These are phyloP conservation scores for Parauchenoglanis punctatus DNA, from an alignment of 2,797 vertebrate genomes.

Conservation along the genomic window DNA sequence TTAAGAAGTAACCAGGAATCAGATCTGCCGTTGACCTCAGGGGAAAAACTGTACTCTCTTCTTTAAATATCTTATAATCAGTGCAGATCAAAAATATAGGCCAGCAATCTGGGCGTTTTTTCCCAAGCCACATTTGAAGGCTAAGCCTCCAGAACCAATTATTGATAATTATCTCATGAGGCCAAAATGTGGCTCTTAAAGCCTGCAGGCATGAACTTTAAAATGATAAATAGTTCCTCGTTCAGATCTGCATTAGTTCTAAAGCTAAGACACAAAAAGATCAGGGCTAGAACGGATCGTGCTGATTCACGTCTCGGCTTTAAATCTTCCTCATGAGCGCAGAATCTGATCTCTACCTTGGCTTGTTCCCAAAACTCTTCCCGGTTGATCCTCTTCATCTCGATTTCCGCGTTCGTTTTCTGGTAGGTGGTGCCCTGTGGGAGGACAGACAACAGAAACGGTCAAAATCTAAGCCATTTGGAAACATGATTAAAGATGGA, in stretches of 20 bases:
- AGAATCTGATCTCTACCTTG: constrained; percentile 78
- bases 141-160: constrained; percentile 15
- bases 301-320: constrained; percentile 1
- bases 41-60: constrained; percentile 14
- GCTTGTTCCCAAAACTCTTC: constrained; percentile 98
- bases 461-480: constrained; percentile 25
- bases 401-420: constrained; percentile 94
- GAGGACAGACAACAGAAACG: background rate
- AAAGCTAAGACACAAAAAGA: constrained; percentile 13
- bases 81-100: constrained; percentile 32
- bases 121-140: background rate
- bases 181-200: background rate
- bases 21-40: background rate
- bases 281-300: background rate
- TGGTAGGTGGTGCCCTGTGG: constrained; percentile 90
- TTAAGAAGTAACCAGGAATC: background rate
- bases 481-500: constrained; percentile 7
- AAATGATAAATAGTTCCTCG: background rate
- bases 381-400: constrained; percentile 96
- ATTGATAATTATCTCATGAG: constrained; percentile 20
- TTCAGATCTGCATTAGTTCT: constrained; percentile 21
- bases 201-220: background rate
- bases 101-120: constrained; percentile 20
- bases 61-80: constrained; percentile 45
- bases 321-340: background rate